Evolutionary conservation across 2,797 vertebrate genomes (phyloP), one percentile per base, ranked within the genome.

Genomic region (Scleropages formosus): DNA sequence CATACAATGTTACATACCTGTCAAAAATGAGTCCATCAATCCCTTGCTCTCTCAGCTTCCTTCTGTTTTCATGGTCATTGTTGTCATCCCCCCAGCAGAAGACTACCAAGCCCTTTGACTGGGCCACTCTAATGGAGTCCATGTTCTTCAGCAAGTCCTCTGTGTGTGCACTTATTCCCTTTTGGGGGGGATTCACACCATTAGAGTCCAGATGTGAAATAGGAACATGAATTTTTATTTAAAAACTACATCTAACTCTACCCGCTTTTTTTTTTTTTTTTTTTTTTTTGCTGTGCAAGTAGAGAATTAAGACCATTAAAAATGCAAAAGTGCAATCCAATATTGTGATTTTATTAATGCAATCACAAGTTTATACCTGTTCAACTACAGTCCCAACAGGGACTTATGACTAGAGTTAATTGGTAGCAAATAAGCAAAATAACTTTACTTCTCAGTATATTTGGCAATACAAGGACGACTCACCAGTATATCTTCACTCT

Each of bases 71-170:
- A 0, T 95, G 94, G 65, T 97, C 92, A 16, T 99, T 99, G 87
- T 96, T 96, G 76, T 98, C 94, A 1, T 99, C 96, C 0, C 97
- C 98, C 97, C 98, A 99, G 68, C 96, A 93, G 87, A 99, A 99
- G 65, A 99, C 92, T 77, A 99, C 95, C 69, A 99, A 88, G 70
- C 95, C 96, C 88, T 96, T 98, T 8, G 93, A 90, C 84, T 94
- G 93, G 66, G 96, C 96, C 15, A 95, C 93, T 18, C 84, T 78
- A 58, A 99, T 90, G 80, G 88, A 92, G 0, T 84, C 82, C 0
- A 95, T 94, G 82, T 95, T 93, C 82, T 87, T 93, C 22, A 99
- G 88, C 63, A 99, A 89, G 75, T 99, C 98, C 87, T 99, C 97
- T 0, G 94, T 90, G 82, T 98, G 94, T 11, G 92, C 96, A 16